A percentile compares a stretch with the other conserved stretches of the same genome.
These are phyloP conservation scores for Acropora yongei DNA, from an alignment of 64 coral and sea anemone species.

Conservation along the genomic window DNA sequence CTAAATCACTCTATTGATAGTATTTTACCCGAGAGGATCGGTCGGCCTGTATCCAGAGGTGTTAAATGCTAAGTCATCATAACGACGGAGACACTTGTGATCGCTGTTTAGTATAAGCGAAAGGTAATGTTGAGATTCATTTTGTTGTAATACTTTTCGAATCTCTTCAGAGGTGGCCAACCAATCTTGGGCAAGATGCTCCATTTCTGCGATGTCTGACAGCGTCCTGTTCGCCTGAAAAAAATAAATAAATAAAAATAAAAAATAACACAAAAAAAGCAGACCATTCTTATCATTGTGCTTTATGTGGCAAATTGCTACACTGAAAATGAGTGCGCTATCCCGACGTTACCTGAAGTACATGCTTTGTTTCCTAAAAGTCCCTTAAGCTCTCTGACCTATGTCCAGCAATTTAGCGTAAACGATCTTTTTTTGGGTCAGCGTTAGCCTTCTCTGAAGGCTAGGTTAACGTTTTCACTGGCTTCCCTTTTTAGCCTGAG, in stretches of 20 bases:
- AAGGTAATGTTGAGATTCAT: conserved; percentile 80
- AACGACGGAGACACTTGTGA: conserved; percentile 45
- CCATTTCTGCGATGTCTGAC: conserved; percentile 75
- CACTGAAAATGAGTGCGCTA: no score
- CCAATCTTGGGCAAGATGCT: conserved; percentile 68
- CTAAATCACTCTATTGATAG: background rate
- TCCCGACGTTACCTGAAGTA: no score
- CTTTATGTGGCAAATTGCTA: no score
- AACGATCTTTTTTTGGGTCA: no score
- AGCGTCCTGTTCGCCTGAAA: conserved; percentile 87
- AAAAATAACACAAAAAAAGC: no score
- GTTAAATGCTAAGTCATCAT: conserved; percentile 23
- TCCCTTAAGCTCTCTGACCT: no score
- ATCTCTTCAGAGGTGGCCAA: conserved; percentile 73
- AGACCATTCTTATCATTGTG: no score
- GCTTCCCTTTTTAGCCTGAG: no score
- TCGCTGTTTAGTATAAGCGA: conserved; percentile 43
- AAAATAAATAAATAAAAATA: background rate
- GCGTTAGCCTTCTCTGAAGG: no score
- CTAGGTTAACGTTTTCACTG: no score
- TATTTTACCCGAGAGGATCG: background rate
- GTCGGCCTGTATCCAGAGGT: conserved; percentile 51
- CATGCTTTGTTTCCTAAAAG: no score
- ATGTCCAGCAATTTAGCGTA: no score
- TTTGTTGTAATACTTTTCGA: conserved; percentile 31